Base-by-base conservation (phyloP, 2,888 invertebrate species). In the Himalopsyche anomala region DNA sequence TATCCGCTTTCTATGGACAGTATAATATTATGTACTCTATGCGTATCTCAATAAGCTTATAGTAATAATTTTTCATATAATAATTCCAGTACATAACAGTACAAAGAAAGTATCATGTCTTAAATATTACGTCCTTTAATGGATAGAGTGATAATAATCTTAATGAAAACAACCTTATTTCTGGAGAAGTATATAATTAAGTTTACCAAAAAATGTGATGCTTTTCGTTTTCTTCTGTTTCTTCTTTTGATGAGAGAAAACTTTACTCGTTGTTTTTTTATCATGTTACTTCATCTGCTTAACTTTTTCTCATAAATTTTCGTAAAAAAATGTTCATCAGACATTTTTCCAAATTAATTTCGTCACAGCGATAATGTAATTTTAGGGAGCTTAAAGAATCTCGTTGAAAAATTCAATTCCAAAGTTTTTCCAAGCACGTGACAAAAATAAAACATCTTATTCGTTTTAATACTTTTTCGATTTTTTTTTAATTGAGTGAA, bases 231-330 rank as follows among this genome's bases (percentile, higher is more conserved):
- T 62, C 4, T 62, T 62, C 62, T 19, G 62, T 19, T 62, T 62
- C 62, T 62, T 62, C 62, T 62, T n/a, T n/a, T 62, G 62, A 62
- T 62, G 62, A 62, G 62, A 9, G 62, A 62, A 62, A 62, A 62
- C 62, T 62, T 62, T 62, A 62, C 62, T 62, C 62, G 62, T 62
- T 62, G 62, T 62, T 62, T 62, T 51, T 62, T 62, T 62, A 62
- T 62, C 62, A 62, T 62, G 28, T 62, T 62, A 62, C 62, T 62
- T 62, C 28, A 62, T 62, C 62, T 62, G 62, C 62, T 9, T 19
- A 62, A 62, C 62, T 62, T 62, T 62, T 62, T 62, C 19, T 6
- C 19, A 28, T 62, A 62, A 62, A 62, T 62, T 62, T 19, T 62
- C 19, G 62, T 62, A 62, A 62, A 62, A 45, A 62, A 62, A 62